These are phyloP conservation scores for Cygnus buccinator DNA, from an alignment of 2,113 vertebrate genomes.

Conservation along the genomic window DNA sequence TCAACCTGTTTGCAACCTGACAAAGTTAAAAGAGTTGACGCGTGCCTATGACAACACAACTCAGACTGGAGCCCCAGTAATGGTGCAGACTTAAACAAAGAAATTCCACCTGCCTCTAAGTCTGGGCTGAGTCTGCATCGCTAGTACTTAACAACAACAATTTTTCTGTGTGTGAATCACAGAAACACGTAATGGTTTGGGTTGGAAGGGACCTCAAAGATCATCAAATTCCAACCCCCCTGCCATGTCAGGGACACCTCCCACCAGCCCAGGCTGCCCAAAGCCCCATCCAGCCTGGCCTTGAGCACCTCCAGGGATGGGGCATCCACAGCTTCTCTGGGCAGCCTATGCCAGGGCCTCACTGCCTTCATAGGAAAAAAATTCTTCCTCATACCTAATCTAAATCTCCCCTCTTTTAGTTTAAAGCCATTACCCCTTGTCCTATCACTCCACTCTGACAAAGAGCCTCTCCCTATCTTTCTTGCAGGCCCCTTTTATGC, in stretches of 20 bases:
- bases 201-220: neutral
- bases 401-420: neutral
- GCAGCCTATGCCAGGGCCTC: neutral
- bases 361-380: neutral
- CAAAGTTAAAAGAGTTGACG: neutral
- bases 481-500: neutral
- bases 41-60: neutral
- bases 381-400: neutral
- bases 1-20: neutral
- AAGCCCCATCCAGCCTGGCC: neutral
- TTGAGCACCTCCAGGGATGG: neutral
- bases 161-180: neutral
- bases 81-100: neutral
- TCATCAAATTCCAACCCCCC: neutral
- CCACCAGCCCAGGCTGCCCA: neutral
- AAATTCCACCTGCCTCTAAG: neutral
- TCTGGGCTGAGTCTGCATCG: neutral
- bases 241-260: neutral
- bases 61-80: neutral
- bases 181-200: neutral
- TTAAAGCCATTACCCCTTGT: neutral
- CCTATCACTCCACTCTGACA: neutral
- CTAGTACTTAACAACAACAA: neutral
- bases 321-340: neutral
- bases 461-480: neutral